Conservation (phyloP, 2,797 vertebrate species). For the Urosaurus nigricauda region DNA sequence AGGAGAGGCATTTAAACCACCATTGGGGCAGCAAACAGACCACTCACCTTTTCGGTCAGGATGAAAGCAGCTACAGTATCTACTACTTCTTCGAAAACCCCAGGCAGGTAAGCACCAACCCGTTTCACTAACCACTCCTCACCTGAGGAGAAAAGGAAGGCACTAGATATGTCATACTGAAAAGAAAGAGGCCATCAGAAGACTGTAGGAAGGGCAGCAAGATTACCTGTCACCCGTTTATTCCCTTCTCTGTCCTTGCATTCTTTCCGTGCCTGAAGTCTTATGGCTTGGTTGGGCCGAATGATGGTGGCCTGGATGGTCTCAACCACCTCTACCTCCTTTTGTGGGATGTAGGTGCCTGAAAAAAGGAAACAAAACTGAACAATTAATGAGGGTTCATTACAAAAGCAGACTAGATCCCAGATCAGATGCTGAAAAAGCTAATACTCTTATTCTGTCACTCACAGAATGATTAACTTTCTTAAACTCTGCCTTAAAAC, state of each 20-base stretch:
- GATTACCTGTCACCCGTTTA: conserved; percentile 86
- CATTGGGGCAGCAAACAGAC: background rate
- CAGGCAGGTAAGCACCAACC: conserved; percentile 91
- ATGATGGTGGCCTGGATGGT: conserved; percentile 90
- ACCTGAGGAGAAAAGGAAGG: conserved; percentile 73
- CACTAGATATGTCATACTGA: background rate
- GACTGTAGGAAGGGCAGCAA: background rate
- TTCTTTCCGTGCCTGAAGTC: conserved; percentile 90
- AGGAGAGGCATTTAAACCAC: background rate
- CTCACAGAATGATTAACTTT: too few species aligned
- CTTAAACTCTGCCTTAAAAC: too few species aligned
- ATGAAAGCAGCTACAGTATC: conserved; percentile 89
- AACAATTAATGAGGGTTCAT: background rate
- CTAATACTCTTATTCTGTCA: background rate
- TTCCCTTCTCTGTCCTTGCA: conserved; percentile 84
- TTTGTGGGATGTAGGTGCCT: conserved; percentile 92
- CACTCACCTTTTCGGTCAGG: conserved; percentile 90
- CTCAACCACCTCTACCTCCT: conserved; percentile 89
- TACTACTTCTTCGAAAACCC: conserved; percentile 90
- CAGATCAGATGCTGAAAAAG: background rate
- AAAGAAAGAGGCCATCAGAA: background rate
- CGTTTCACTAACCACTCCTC: conserved; percentile 93
- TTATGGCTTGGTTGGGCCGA: conserved; percentile 90
- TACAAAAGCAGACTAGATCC: rapidly evolving
- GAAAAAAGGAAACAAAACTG: background rate